Evolutionary conservation across 1,140 invertebrate species (phyloP).

Genomic region (Choristoneura fumiferana): DNA sequence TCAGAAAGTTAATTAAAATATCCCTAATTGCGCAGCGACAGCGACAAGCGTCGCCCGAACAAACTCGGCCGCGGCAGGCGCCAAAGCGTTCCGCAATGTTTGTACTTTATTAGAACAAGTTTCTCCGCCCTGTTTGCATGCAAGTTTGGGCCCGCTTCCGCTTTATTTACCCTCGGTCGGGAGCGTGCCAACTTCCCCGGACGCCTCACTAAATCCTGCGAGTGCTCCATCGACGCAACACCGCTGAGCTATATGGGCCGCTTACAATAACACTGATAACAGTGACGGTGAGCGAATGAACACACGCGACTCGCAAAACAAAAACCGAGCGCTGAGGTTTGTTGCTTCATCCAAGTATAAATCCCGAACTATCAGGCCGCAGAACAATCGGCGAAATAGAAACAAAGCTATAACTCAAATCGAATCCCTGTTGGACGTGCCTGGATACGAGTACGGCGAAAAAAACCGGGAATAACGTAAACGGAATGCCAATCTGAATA

Average conservation of each 20-base stretch:
- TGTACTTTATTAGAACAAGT: constrained; percentile 68
- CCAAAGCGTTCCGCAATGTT: constrained; percentile 61
- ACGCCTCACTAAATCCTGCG: constrained; percentile 40
- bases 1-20: constrained; percentile 70
- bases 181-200: constrained; percentile 45
- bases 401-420: constrained; percentile 39
- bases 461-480: constrained; percentile 38
- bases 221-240: no score
- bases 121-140: constrained; percentile 56
- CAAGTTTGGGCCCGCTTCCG: constrained; percentile 56
- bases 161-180: constrained; percentile 55
- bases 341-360: constrained; percentile 14
- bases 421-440: constrained; percentile 39
- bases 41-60: constrained; percentile 36
- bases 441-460: constrained; percentile 35
- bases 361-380: no score
- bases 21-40: constrained; percentile 52
- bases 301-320: neutral
- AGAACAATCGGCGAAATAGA: constrained; percentile 33
- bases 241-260: constrained; percentile 14
- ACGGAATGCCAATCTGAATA: constrained; percentile 64
- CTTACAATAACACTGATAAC: no score
- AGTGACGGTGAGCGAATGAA: no score
- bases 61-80: constrained; percentile 50
- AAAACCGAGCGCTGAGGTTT: no score